Evolutionary conservation across 2,113 vertebrate species (phyloP).

Genomic region (Mormoops blainvillei): DNA sequence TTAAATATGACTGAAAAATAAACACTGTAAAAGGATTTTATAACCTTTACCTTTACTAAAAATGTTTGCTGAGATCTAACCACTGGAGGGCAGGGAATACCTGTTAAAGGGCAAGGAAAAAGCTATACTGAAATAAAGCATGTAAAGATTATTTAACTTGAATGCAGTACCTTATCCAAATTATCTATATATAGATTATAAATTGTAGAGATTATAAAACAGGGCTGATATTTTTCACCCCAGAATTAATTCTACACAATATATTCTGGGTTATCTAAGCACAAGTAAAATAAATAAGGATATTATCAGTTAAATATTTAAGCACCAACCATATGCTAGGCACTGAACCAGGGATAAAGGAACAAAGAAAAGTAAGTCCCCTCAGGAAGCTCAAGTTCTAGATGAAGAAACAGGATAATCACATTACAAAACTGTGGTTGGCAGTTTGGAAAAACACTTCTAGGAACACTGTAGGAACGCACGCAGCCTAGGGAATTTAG

Average conservation of each 20-base stretch:
- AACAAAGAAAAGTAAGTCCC: not conserved
- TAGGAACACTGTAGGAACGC: not conserved
- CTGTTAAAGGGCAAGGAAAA: not conserved
- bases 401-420: not conserved
- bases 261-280: not conserved
- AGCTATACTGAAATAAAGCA: slow-evolving; percentile 3
- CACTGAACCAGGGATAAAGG: not conserved
- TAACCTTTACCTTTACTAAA: slow-evolving; percentile 30
- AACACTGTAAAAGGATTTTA: not conserved
- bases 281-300: slow-evolving; percentile 18
- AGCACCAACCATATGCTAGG: not conserved
- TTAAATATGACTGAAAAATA: slow-evolving; percentile 30
- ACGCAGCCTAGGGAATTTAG: not conserved
- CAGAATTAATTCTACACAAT: not conserved
- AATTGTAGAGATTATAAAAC: not conserved
- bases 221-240: not conserved
- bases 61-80: slow-evolving; percentile 23
- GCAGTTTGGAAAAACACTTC: not conserved
- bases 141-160: slow-evolving; percentile 13
- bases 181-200: not conserved
- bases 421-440: not conserved
- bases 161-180: not conserved
- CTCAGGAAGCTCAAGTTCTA: not conserved
- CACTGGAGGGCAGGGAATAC: slow-evolving; percentile 24
- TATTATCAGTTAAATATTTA: not conserved